These are phyloP conservation scores for Indicator maculatus DNA, from an alignment of 2,113 vertebrate genomes.

Conservation along the genomic window DNA sequence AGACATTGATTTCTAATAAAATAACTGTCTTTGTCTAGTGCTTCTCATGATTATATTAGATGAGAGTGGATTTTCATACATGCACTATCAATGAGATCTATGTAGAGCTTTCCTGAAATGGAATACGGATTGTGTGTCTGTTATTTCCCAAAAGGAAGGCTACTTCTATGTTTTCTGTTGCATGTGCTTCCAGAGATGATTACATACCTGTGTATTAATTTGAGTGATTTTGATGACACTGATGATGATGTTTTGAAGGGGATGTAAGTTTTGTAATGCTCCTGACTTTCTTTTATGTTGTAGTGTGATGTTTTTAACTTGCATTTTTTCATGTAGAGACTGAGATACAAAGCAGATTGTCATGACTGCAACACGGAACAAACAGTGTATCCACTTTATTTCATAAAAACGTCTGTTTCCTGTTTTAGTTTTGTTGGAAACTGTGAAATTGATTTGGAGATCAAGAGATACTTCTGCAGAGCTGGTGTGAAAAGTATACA, in stretches of 20 bases:
- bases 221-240: background rate
- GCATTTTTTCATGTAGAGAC: background rate
- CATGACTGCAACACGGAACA: background rate
- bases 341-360: background rate
- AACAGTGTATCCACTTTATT: background rate
- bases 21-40: background rate
- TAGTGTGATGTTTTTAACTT: background rate
- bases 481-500: constrained; percentile 97
- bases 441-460: constrained; percentile 93
- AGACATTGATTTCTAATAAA: background rate
- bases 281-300: background rate
- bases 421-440: constrained; percentile 91
- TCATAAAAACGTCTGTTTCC: background rate
- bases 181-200: background rate
- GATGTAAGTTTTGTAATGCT: background rate
- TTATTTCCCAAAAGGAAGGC: background rate
- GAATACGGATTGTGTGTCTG: background rate
- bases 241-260: background rate
- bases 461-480: constrained; percentile 96
- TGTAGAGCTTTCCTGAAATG: background rate
- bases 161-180: background rate
- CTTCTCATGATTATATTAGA: background rate
- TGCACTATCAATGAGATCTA: background rate
- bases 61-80: background rate
- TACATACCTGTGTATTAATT: background rate